A percentile compares a stretch with the other conserved stretches of the same genome.
Conservation (phyloP, 1,140 invertebrate genomes). For the Dinoponera quadriceps region DNA sequence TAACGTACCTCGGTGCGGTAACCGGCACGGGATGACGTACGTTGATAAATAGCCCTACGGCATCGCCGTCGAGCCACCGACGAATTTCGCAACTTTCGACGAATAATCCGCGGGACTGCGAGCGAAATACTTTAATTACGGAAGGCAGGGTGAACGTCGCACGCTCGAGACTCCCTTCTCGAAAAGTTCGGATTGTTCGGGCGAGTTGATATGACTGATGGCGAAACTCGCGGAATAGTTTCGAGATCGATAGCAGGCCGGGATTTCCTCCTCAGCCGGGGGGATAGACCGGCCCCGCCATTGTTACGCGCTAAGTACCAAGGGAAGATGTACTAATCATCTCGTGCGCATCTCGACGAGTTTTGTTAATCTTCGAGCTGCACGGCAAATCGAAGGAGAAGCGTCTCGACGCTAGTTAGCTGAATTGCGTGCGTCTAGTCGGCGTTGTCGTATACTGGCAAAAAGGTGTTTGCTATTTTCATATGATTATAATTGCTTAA, state of each 20-base stretch:
- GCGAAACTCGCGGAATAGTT: constrained; percentile 37
- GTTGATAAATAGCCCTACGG: constrained; percentile 48
- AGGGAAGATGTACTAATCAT: constrained; percentile 59
- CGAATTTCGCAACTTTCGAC: constrained; percentile 32
- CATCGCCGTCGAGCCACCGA: constrained; percentile 6
- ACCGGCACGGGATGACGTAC: constrained; percentile 21
- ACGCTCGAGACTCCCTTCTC: neutral
- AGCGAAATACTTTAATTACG: constrained; percentile 41
- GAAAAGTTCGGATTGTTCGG: constrained; percentile 22
- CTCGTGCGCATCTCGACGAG: neutral
- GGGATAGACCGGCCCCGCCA: constrained; percentile 15
- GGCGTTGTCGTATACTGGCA: neutral
- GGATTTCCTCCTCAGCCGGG: constrained; percentile 19
- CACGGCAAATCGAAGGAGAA: neutral
- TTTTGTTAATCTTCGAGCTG: constrained; percentile 7
- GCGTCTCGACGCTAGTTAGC: constrained; percentile 28
- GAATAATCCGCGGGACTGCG: constrained; percentile 14
- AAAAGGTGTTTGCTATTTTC: no score
- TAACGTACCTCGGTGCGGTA: constrained; percentile 19
- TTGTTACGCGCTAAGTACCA: constrained; percentile 23
- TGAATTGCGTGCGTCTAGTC: neutral
- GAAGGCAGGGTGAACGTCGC: neutral
- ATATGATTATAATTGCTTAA: no score
- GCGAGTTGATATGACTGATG: constrained; percentile 49
- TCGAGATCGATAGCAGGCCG: constrained; percentile 20